Conservation (phyloP, 2,888 invertebrate species). For the Melangyna quadrimaculata region DNA sequence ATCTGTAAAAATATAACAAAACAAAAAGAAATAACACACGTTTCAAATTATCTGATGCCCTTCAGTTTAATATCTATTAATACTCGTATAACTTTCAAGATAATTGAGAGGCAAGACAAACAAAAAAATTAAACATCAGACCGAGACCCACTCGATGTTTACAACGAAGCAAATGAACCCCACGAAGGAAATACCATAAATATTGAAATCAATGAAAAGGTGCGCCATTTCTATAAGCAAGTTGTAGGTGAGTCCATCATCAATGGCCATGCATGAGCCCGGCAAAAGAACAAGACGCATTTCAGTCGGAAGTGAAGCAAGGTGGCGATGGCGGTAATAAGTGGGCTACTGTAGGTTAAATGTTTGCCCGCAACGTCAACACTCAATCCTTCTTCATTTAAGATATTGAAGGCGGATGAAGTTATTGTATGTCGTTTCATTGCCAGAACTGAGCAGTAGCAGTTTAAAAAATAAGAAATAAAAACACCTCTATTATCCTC, state of each 20-base stretch:
- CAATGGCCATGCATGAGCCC: slow-evolving; percentile 26
- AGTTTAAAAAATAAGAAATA: slow-evolving; percentile 25
- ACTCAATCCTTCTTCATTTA: slow-evolving; percentile 27
- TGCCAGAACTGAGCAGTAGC: slow-evolving; percentile 14
- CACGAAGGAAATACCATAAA: slow-evolving; percentile 12
- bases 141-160: neutral
- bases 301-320: slow-evolving; percentile 54
- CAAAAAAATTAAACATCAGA: slow-evolving; percentile 4
- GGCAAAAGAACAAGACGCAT: slow-evolving; percentile 13
- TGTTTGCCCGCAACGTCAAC: slow-evolving; percentile 19
- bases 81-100: slow-evolving; percentile 36
- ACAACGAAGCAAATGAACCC: slow-evolving; percentile 5
- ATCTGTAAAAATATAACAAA: slow-evolving; percentile 31
- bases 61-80: slow-evolving; percentile 2
- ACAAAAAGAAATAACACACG: neutral
- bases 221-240: slow-evolving; percentile 25
- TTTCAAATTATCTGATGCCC: slow-evolving; percentile 1
- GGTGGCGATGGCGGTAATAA: neutral
- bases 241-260: neutral
- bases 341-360: neutral
- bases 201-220: slow-evolving; percentile 51
- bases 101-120: slow-evolving; percentile 29
- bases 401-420: slow-evolving; percentile 41
- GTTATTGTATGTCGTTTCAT: slow-evolving; percentile 15
- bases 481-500: slow-evolving; percentile 32